phyloP scores from a whole-genome alignment of 2,888 invertebrate genomes.

The Pachymerium ferrugineum region DNA sequence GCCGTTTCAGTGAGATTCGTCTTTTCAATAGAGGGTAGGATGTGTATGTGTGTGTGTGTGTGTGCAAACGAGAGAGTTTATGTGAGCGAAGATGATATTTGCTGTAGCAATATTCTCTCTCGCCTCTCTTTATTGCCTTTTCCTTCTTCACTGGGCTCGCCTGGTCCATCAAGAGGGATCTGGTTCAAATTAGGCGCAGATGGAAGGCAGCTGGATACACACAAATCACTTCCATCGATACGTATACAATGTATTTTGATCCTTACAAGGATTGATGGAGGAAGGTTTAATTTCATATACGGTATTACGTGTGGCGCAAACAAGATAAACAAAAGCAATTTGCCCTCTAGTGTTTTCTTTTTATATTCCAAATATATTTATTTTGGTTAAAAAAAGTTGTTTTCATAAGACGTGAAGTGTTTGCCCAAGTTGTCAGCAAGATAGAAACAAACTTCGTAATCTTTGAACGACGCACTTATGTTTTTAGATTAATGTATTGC shows the following conservation, averaged over 20 bases:
- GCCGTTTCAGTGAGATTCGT: background rate
- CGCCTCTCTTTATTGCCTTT: slow-evolving; percentile 22
- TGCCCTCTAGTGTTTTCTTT: background rate
- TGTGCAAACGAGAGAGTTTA: background rate
- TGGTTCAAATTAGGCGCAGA: slow-evolving; percentile 25
- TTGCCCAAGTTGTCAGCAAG: too few species aligned
- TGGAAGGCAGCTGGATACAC: slow-evolving; percentile 24
- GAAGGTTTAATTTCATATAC: slow-evolving; percentile 14
- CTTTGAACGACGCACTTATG: too few species aligned
- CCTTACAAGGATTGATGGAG: background rate
- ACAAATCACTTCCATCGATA: slow-evolving; percentile 19
- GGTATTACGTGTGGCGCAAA: background rate
- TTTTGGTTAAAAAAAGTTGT: too few species aligned
- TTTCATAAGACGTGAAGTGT: too few species aligned
- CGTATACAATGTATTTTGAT: background rate
- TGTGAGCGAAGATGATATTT: slow-evolving; percentile 25
- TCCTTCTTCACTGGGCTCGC: slow-evolving; percentile 27
- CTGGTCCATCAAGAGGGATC: slow-evolving; percentile 27
- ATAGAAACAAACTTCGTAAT: too few species aligned
- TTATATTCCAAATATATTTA: too few species aligned
- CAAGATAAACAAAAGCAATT: background rate
- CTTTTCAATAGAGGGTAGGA: background rate
- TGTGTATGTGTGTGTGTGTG: slow-evolving; percentile 12
- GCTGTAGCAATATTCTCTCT: slow-evolving; percentile 25
- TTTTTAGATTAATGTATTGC: too few species aligned